Conservation (phyloP, 2,888 invertebrate species). For the Cosmopolites sordidus region DNA sequence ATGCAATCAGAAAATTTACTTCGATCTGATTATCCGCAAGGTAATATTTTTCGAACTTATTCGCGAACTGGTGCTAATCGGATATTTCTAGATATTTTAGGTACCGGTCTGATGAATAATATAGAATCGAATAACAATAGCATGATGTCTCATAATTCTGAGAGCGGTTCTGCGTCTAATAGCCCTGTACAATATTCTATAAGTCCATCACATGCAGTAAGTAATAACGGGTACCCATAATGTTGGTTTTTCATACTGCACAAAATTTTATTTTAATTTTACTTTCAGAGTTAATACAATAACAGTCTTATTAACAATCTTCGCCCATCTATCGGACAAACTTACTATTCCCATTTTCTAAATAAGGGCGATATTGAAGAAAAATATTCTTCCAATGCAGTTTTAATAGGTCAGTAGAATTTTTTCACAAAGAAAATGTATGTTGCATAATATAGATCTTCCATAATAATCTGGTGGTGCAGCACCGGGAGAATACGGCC, state of each 20-base stretch:
- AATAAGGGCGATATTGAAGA: too few relatives aligned
- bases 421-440: too few relatives aligned
- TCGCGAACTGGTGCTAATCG: not conserved
- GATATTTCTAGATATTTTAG: slow-evolving; percentile 43
- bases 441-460: too few relatives aligned
- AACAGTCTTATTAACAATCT: too few relatives aligned
- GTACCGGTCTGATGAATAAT: slow-evolving; percentile 46
- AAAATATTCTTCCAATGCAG: too few relatives aligned
- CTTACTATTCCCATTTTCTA: too few relatives aligned
- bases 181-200: slow-evolving; percentile 50
- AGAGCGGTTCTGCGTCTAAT: slow-evolving; percentile 50
- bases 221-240: slow-evolving; percentile 16
- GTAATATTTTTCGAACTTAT: slow-evolving; percentile 38
- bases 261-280: too few relatives aligned
- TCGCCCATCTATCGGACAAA: too few relatives aligned
- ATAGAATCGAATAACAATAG: slow-evolving; percentile 50
- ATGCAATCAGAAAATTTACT: slow-evolving; percentile 86
- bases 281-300: too few relatives aligned
- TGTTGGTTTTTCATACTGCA: slow-evolving; percentile 23
- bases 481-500: too few relatives aligned
- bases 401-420: too few relatives aligned
- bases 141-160: slow-evolving; percentile 48
- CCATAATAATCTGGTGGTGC: too few relatives aligned
- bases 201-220: slow-evolving; percentile 45
- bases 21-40: slow-evolving; percentile 72